These are phyloP conservation scores for Bugulina stolonifera DNA, from an alignment of 2,888 invertebrate genomes.

Conservation along the genomic window DNA sequence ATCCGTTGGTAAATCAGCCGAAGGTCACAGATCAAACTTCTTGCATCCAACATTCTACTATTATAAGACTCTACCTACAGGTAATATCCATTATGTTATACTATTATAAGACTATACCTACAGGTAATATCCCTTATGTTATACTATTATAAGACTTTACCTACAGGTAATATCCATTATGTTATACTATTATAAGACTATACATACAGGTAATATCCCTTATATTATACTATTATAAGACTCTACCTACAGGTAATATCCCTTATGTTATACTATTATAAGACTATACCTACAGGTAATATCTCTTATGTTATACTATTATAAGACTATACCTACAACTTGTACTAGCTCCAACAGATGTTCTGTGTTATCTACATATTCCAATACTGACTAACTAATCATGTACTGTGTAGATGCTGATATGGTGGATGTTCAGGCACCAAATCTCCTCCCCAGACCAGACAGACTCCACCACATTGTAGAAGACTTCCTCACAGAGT, in stretches of 20 bases:
- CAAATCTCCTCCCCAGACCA: slow-evolving; percentile 47
- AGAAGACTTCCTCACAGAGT: slow-evolving; percentile 54
- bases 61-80: slow-evolving; percentile 50
- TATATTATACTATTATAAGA: background rate
- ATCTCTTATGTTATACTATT: too few species aligned
- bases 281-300: background rate
- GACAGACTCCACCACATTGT: slow-evolving; percentile 52
- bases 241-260: background rate
- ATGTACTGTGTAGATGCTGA: slow-evolving; percentile 37
- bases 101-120: background rate
- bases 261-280: background rate
- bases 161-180: too few species aligned
- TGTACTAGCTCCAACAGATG: too few species aligned
- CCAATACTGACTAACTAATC: too few species aligned
- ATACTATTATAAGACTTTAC: background rate
- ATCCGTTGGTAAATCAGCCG: slow-evolving; percentile 50
- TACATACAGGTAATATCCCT: too few species aligned
- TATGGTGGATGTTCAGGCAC: slow-evolving; percentile 33
- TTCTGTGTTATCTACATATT: too few species aligned
- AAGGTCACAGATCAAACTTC: slow-evolving; percentile 54
- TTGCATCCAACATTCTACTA: slow-evolving; percentile 55
- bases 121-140: background rate
- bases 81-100: slow-evolving; percentile 40
- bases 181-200: too few species aligned
- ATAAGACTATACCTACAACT: too few species aligned